Base-by-base conservation (phyloP, 2,888 invertebrate species). In the Dicyrtomina minuta region DNA sequence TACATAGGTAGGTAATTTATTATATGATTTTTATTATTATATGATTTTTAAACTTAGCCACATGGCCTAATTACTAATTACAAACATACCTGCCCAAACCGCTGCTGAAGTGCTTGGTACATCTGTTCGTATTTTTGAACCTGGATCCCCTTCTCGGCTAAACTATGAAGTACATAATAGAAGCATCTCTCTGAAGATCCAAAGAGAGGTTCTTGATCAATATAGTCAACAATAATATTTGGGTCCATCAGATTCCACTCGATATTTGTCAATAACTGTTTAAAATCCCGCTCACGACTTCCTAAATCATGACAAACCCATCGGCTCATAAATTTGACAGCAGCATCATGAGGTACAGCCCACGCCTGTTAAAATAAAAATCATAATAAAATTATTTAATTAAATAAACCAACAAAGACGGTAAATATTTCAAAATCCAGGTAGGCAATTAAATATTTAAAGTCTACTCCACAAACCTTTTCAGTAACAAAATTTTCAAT, bases 121-220 rank as follows among this genome's bases (percentile, higher is more conserved):
- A 83, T 80, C 62, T 81, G 81, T 78, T 84, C 83, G 77, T 83
- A 84, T 79, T 84, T 84, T 68, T 83, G 82, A 71, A 84, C 79
- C 75, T 84, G 82, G 78, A 85, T 83, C 73, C 83, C 84, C 78
- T 85, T 84, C 75, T 85, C 83, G 66, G 80, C 82, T 73, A 86
- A 79, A 43, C 82, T 81, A 70, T 84, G 82, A 72, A 88, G 80
- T 66, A 88, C 81, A 71, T 84, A 82, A 79, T 85, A 87, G 65
- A 87, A 82, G 78, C 86, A 86, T 55, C 85, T 80, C 78, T 86
- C 86, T 78, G 86, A 87, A 67, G 85, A 84, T 20, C 82, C 82
- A 79, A 86, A 87, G 62, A 88, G 81, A 51, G 84, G 83, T 73
- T 86, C 86, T 33, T 82, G 84, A 74, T 87, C 85, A 69, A 88